Conservation (phyloP, 2,113 vertebrate species). For the Nanorana parkeri region DNA sequence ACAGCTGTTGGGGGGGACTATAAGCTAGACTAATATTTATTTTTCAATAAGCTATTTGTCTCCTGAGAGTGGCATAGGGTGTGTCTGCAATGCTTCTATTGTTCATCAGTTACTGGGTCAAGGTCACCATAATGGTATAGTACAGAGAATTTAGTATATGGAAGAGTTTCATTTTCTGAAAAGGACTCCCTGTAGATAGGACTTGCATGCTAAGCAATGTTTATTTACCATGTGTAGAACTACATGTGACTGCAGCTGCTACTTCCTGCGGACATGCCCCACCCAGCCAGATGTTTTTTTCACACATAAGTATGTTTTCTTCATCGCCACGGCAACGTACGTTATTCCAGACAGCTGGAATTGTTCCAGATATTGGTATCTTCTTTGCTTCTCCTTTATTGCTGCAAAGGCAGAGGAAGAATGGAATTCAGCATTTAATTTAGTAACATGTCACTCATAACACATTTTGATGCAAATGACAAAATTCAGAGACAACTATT, state of each 20-base stretch:
- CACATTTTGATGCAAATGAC: background rate
- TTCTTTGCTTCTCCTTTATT: constrained; percentile 78
- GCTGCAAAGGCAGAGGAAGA: constrained; percentile 62
- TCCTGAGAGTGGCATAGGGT: too few species aligned
- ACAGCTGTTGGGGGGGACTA: too few species aligned
- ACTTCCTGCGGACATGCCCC: constrained; percentile 74
- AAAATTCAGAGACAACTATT: constrained; percentile 5
- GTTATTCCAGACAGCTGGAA: constrained; percentile 80
- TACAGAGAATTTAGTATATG: too few species aligned
- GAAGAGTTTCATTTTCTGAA: too few species aligned
- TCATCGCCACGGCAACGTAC: constrained; percentile 85
- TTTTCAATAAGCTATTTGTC: too few species aligned
- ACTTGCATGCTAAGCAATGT: background rate
- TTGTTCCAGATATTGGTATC: constrained; percentile 71
- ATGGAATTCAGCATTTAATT: background rate
- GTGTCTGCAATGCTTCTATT: too few species aligned
- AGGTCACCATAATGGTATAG: too few species aligned
- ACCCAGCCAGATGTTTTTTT: constrained; percentile 79
- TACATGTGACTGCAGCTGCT: constrained; percentile 83
- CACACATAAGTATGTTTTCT: constrained; percentile 82
- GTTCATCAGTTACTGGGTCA: too few species aligned
- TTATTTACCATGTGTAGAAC: constrained; percentile 73
- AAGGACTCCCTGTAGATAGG: background rate
- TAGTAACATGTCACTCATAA: background rate
- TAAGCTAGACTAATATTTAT: too few species aligned